Evolutionary conservation across 2,888 invertebrate species (phyloP), one percentile per base, ranked within the genome.

Genomic region (Apocheima hispidaria): DNA sequence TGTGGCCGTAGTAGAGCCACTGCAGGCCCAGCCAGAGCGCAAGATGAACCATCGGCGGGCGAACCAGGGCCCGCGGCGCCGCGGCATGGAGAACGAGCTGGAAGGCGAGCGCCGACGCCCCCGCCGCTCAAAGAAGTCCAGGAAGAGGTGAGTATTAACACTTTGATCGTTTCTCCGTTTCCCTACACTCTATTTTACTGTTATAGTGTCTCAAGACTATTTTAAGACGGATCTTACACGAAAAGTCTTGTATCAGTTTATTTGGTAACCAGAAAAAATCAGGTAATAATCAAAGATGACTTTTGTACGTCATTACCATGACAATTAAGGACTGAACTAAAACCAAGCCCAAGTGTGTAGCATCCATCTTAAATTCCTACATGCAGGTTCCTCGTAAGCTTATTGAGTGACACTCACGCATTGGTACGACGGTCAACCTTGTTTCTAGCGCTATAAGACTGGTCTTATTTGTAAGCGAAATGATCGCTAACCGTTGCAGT

Each of bases 61-160:
- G n/a, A 79, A 78, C 3, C 60, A 78, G 38, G 84, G 81, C 56
- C 86, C 87, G 66, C 77, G 91, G 67, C 88, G 90, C 14, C 88
- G 92, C 46, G 83, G 84, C 65, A 84, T 84, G 60, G 90, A 91
- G 43, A 82, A 67, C 64, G 90, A 90, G 59, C 78, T 88, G 61
- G 90, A 91, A 41, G 88, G 87, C 49, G 90, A 91, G 68, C 85
- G 89, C 16, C 77, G 89, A 1, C 72, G 92, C 21, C 89, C 90
- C 0, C 70, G 88, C 6, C n/a, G n/a, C n/a, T n/a, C n/a, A n/a
- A 84, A 86, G 41, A 84, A 78, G 70, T 86, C 87, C 0, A 69
- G 79, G 18, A 87, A 84, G 60, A 84, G 84, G 90, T 90, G 46
- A 79, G 87, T 78, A 12, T 16, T 18, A 5, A 30, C n/a, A 18